These are phyloP conservation scores for Gallinago jamesoni DNA, from an alignment of 2,113 vertebrate species.

Conservation along the genomic window DNA sequence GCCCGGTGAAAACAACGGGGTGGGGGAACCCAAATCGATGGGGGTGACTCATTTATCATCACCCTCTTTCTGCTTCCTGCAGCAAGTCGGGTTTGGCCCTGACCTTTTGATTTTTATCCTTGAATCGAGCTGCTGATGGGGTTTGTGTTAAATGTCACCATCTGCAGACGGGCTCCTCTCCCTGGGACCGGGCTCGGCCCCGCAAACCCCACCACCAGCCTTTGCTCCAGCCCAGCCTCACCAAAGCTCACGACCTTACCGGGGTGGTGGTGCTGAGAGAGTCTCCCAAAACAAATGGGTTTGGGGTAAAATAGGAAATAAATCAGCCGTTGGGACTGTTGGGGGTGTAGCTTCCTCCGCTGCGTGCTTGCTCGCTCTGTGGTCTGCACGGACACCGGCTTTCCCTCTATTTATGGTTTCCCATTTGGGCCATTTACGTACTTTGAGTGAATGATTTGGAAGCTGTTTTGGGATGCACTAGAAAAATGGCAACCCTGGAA, in stretches of 20 bases:
- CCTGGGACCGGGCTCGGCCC: rapidly evolving
- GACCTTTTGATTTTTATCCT: neutral
- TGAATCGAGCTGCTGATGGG: rapidly evolving
- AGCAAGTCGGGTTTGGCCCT: rapidly evolving
- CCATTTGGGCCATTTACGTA: neutral
- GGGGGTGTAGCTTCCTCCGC: neutral
- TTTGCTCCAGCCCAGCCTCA: rapidly evolving
- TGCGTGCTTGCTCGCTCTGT: rapidly evolving
- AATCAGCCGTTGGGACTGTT: neutral
- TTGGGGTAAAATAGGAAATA: neutral
- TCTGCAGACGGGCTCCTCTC: neutral
- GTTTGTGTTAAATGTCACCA: rapidly evolving
- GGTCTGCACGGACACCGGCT: neutral
- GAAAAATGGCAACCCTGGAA: neutral
- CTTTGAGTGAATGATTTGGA: neutral
- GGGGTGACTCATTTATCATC: neutral
- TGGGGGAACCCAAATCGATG: neutral
- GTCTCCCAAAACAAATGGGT: rapidly evolving
- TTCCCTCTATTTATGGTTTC: neutral
- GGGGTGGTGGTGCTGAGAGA: neutral
- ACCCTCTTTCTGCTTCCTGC: slow-evolving; percentile 9
- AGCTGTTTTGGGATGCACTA: neutral
- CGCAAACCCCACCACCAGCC: rapidly evolving
- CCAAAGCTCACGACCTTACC: rapidly evolving
- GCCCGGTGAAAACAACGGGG: neutral